phyloP scores from a whole-genome alignment of 2,797 vertebrate species.

The Glyptemys insculpta region DNA sequence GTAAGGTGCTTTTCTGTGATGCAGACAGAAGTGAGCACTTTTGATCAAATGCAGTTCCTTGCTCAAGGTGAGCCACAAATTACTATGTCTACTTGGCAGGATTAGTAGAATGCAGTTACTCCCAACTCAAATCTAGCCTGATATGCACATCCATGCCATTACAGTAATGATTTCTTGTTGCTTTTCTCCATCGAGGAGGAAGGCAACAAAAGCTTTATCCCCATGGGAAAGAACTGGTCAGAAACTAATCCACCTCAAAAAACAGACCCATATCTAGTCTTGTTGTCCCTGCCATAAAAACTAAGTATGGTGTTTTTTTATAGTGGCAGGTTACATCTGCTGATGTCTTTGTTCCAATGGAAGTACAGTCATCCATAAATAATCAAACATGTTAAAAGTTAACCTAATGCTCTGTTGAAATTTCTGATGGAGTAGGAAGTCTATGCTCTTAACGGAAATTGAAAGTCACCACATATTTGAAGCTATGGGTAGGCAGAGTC shows the following conservation, averaged over 20 bases:
- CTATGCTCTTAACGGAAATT: background rate
- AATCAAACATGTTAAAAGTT: background rate
- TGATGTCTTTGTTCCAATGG: background rate
- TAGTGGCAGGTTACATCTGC: background rate
- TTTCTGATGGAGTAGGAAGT: background rate
- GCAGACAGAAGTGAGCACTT: background rate
- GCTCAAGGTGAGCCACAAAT: conserved; percentile 62
- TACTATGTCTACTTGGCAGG: conserved; percentile 41
- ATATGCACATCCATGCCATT: background rate
- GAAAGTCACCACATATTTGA: background rate
- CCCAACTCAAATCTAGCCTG: conserved; percentile 31
- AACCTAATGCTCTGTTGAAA: background rate
- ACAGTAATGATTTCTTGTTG: conserved; percentile 49
- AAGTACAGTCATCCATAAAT: background rate
- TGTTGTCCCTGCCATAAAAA: background rate
- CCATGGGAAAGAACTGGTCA: background rate
- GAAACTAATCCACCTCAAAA: background rate
- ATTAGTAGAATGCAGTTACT: conserved; percentile 71
- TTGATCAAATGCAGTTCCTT: conserved; percentile 40
- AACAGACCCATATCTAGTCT: background rate
- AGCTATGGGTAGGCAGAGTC: too few species aligned
- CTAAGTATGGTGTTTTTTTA: background rate
- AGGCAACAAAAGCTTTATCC: background rate
- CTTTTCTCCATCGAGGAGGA: background rate
- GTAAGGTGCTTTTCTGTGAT: conserved; percentile 7